Evolutionary conservation across 2,888 invertebrate genomes (phyloP), one percentile per base, ranked within the genome.

Genomic region (Chelonus formosanus): DNA sequence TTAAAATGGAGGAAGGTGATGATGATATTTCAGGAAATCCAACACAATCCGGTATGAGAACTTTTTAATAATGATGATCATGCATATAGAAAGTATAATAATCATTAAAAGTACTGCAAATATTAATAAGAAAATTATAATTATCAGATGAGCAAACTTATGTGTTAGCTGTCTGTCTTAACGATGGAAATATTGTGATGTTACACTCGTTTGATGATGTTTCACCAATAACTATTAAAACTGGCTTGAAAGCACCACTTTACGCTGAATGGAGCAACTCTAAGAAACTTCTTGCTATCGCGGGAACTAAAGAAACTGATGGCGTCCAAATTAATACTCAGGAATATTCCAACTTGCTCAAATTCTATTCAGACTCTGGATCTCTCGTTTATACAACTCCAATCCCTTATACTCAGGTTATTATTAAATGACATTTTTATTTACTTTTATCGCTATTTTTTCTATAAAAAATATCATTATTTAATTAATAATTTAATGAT

Each of bases 181-280:
- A 91, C 76, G 95, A 93, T 80, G 97, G 97, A n/a, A 91, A 90
- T 80, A 91, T 98, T 63, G 94, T 94, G 76, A 87, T 98, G 76
- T 87, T 98, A 84, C 90, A 93, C 71, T 95, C 94, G 31, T 97
- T 95, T 81, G 97, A 98, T 85, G 97, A 98, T 85, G 91, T 97
- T 61, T 93, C 94, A 71, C 97, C 97, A 0, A 90, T 92, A 74
- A 90, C 95, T 74, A 90, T 97, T 73, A 88, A 90, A 78, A 97
- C 97, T 0, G 91, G 91, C n/a, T 85, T 94, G 68, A 89, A 91
- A 75, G 92, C 93, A 31, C 92, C 93, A 5, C 85, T 95, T 72
- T 91, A 93, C 75, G 94, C 97, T 88, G 97, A 98, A 86, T 98
- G 98, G 98, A 96, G 96, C 69, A 97, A 97, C 84, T 96, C 96